Percentiles rank a stretch among this genome's conserved stretches.
Evolutionary conservation across 37 sponge, comb jelly and placozoan species (phyloP).

Genomic region (Theonella swinhoei): DNA sequence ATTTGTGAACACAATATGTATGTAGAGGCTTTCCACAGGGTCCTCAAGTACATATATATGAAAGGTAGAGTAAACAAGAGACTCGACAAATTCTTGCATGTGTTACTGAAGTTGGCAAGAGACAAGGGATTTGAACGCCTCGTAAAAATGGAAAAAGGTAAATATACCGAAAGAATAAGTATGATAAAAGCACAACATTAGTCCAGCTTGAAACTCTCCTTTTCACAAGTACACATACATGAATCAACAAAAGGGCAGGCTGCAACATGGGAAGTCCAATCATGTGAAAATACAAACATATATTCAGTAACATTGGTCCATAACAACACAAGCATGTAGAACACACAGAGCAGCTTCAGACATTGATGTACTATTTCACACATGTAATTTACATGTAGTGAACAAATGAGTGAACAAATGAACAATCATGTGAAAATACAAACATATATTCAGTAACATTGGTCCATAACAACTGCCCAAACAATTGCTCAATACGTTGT

Average conservation of each 20-base stretch:
- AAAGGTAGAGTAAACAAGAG: conserved; percentile 39
- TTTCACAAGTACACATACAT: not conserved
- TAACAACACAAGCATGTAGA: no score
- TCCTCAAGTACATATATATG: conserved; percentile 58
- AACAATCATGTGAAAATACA: no score
- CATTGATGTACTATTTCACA: no score
- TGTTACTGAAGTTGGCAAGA: conserved; percentile 45
- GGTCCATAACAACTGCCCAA: not conserved
- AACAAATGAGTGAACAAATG: no score
- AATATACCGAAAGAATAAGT: conserved; percentile 17
- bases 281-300: not conserved
- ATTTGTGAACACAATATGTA: conserved; percentile 64
- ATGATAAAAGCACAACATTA: conserved; percentile 4
- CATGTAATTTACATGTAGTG: no score
- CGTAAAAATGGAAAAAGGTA: conserved; percentile 54
- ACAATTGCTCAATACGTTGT: conserved; percentile 14
- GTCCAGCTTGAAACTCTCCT: not conserved
- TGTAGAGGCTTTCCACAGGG: conserved; percentile 67
- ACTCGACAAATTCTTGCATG: conserved; percentile 34
- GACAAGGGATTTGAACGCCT: conserved; percentile 68
- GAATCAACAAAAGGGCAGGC: not conserved
- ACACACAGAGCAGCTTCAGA: no score
- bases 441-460: not conserved
- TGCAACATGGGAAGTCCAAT: not conserved
- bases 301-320: not conserved